These are phyloP conservation scores for Cydia strobilella DNA, from an alignment of 1,140 invertebrate genomes.

Conservation along the genomic window DNA sequence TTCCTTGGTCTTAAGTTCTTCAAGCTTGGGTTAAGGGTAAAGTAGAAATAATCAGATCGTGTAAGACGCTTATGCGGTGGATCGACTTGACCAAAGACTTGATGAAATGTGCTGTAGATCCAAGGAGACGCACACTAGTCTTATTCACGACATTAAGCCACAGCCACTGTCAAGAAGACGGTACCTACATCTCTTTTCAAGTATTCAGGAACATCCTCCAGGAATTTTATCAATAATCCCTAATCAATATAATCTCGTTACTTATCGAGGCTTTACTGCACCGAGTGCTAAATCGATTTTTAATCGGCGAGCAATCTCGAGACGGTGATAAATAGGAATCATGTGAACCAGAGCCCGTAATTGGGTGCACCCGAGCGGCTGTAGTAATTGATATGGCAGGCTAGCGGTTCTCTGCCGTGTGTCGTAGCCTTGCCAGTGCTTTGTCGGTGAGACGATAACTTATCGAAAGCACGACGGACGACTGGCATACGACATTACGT, in stretches of 20 bases:
- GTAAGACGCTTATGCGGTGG: no score
- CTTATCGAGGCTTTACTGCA: not conserved
- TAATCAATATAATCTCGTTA: constrained; percentile 14
- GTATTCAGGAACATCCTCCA: not conserved
- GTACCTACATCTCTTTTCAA: not conserved
- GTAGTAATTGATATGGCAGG: constrained; percentile 73
- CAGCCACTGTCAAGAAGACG: not conserved
- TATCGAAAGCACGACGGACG: not conserved
- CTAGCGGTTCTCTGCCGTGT: constrained; percentile 69
- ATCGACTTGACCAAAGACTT: no score
- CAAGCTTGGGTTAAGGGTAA: no score
- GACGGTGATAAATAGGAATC: constrained; percentile 62
- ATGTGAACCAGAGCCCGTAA: constrained; percentile 74
- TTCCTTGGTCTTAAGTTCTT: no score
- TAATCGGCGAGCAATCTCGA: constrained; percentile 36
- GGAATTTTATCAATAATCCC: constrained; percentile 13
- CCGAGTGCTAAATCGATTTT: constrained; percentile 34
- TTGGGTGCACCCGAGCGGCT: constrained; percentile 72
- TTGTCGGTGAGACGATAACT: constrained; percentile 13
- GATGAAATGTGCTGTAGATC: no score
- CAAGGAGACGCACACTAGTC: no score
- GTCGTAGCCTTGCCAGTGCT: constrained; percentile 60
- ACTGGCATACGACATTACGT: not conserved
- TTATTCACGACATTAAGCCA: no score
- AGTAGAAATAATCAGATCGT: no score